Base-by-base conservation (phyloP, 64 coral and sea anemone genomes). In the Orbicella faveolata region DNA sequence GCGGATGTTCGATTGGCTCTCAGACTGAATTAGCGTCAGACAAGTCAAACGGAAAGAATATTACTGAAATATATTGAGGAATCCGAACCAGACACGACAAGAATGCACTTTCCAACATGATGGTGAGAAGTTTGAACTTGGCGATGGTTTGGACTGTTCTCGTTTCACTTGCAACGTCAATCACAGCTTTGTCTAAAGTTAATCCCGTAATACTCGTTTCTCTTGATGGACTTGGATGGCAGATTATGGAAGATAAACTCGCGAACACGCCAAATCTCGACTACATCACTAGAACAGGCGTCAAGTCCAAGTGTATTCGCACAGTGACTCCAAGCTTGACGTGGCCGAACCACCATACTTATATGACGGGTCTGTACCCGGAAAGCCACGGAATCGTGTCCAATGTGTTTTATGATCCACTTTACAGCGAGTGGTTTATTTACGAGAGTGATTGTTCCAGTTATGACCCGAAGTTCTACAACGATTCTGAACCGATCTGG, bases 381-480 rank as follows among this genome's bases (percentile, higher is more conserved):
- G 94, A 95, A 67, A 91, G 89, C 52, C 94, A 95, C 55, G 94
- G 94, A 1, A 92, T 95, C 63, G 89, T 95, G 6, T 76, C 81
- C 6, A 92, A 95, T 30, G 23, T 12, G 75, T 95, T 95, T 52
- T 95, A 76, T 76, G 94, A 95, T 77, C 89, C 94, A 1, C 59
- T 92, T 8, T 95, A 95, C 72, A 68, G 87, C 30, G 64, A 88
- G 16, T 67, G 52, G 39, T 95, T 73, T 89, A 67, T 84, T 18
- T 77, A 74, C 30, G 89, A 88, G 3, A 44, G 67, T 15, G 84
- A 95, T n/a, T 95, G 94, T 34, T 76, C 84, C n/a, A 95, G 88
- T 26, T 95, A 88, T 17, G 94, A 95, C 65, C 83, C 89, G 16
- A 95, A 95, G 53, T 95, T 91, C 86, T 94, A 91, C 93, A 94